These are phyloP conservation scores for Epinotia bilunana DNA, from an alignment of 2,888 invertebrate species.

Conservation along the genomic window DNA sequence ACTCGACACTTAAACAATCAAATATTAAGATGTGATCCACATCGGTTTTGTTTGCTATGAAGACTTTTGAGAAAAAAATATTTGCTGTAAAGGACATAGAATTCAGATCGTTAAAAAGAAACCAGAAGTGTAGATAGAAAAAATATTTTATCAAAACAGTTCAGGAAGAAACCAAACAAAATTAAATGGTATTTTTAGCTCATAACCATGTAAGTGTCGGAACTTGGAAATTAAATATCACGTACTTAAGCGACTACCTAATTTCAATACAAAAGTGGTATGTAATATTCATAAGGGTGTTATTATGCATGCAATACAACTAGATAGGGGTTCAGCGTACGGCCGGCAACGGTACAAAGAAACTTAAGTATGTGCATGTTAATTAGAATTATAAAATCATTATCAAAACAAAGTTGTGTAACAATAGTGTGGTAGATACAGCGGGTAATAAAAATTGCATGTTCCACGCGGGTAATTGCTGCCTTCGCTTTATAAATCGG, in stretches of 20 bases:
- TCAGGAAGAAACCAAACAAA: neutral
- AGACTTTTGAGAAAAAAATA: neutral
- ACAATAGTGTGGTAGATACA: neutral
- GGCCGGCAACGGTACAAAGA: slow-evolving; percentile 40
- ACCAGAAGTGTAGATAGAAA: neutral
- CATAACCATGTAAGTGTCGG: slow-evolving; percentile 12
- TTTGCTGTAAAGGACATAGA: neutral
- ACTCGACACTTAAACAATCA: too few relatives aligned
- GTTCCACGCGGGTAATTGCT: neutral
- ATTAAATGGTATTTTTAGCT: neutral
- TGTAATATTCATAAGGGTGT: slow-evolving; percentile 47
- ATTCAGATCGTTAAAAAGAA: neutral
- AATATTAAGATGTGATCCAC: neutral
- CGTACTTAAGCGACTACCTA: slow-evolving; percentile 29
- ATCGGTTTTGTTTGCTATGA: neutral
- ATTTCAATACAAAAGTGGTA: slow-evolving; percentile 48
- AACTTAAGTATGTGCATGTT: slow-evolving; percentile 42
- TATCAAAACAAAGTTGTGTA: slow-evolving; percentile 27
- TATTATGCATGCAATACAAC: slow-evolving; percentile 50
- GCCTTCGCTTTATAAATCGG: too few relatives aligned
- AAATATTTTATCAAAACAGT: neutral
- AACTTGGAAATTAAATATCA: slow-evolving; percentile 32
- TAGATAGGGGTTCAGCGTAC: slow-evolving; percentile 45
- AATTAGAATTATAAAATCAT: slow-evolving; percentile 32
- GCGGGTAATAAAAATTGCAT: slow-evolving; percentile 2